Evolutionary conservation across 2,113 vertebrate genomes (phyloP).

Genomic region (Syrrhaptes paradoxus): DNA sequence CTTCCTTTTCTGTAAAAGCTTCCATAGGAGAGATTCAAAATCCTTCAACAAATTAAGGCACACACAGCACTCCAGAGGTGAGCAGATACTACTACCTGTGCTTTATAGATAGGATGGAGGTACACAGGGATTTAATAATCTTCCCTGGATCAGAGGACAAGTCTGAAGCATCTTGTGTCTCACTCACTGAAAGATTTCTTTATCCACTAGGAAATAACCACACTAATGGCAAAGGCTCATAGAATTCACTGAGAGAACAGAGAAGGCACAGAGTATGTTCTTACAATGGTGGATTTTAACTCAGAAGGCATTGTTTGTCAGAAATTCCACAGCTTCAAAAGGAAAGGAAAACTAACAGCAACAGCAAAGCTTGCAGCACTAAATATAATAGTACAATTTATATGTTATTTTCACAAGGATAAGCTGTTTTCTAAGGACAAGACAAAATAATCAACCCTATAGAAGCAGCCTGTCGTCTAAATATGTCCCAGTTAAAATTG

Average conservation of each 20-base stretch:
- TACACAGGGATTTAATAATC: not conserved
- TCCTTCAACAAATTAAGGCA: not conserved
- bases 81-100: not conserved
- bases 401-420: constrained; percentile 56
- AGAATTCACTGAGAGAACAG: not conserved
- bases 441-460: constrained; percentile 59
- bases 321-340: not conserved
- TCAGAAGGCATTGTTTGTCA: not conserved
- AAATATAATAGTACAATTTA: constrained; percentile 61
- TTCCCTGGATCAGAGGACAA: not conserved
- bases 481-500: constrained; percentile 67
- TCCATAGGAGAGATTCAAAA: not conserved
- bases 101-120: not conserved
- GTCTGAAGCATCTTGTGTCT: not conserved
- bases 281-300: not conserved
- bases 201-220: not conserved
- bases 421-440: constrained; percentile 65
- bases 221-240: not conserved
- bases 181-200: not conserved
- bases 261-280: not conserved
- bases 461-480: constrained; percentile 56
- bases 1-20: not conserved
- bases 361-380: constrained; percentile 39
- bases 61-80: not conserved
- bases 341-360: constrained; percentile 9